Percentiles rank a stretch among this genome's conserved stretches.
phyloP scores from a whole-genome alignment of 2,113 vertebrate genomes.

The Macaca nemestrina region DNA sequence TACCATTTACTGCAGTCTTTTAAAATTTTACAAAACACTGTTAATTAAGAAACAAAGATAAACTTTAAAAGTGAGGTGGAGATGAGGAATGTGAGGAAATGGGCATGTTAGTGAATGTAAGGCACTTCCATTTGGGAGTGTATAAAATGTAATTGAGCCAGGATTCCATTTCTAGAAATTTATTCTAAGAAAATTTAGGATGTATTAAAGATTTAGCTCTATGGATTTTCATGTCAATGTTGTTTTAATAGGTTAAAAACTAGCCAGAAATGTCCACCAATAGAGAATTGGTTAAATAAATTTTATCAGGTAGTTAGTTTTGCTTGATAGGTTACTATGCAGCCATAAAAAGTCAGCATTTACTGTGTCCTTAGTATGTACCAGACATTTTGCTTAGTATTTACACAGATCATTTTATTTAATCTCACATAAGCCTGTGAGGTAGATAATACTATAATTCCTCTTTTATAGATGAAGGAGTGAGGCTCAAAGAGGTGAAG shows the following conservation, averaged over 20 bases:
- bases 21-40: not conserved
- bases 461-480: not conserved
- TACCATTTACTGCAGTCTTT: not conserved
- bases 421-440: not conserved
- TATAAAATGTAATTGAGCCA: not conserved
- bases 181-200: not conserved
- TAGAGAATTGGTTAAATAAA: not conserved
- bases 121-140: not conserved
- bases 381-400: not conserved
- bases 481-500: not conserved
- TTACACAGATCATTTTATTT: not conserved
- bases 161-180: constrained; percentile 6
- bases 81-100: not conserved
- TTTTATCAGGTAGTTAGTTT: not conserved
- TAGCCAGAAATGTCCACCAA: not conserved
- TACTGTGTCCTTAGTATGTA: not conserved
- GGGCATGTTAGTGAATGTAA: not conserved
- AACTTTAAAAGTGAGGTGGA: not conserved
- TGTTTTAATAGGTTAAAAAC: constrained; percentile 10
- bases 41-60: not conserved
- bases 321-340: not conserved
- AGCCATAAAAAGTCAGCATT: not conserved
- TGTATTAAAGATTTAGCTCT: not conserved
- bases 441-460: not conserved
- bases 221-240: not conserved